Evolutionary conservation across 2,888 invertebrate genomes (phyloP).

Genomic region (Drosophila engyochracea): DNA sequence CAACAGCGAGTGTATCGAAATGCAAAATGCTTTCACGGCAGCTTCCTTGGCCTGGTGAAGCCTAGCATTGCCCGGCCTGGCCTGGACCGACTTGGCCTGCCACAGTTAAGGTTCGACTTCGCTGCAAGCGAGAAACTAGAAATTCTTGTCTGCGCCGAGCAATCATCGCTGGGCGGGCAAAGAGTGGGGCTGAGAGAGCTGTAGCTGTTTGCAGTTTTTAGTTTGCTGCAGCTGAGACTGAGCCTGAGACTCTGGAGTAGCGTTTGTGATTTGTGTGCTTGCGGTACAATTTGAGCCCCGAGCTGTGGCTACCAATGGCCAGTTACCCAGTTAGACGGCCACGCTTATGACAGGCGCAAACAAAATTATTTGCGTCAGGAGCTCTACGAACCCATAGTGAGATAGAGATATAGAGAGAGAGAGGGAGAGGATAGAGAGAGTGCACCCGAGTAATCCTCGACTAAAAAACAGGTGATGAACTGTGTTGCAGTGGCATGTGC

Average conservation of each 20-base stretch:
- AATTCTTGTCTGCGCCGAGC: constrained; percentile 71
- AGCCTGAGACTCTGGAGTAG: constrained; percentile 39
- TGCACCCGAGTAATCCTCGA: constrained; percentile 29
- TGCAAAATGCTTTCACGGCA: constrained; percentile 77
- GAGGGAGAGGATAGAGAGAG: not conserved
- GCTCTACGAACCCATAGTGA: not conserved
- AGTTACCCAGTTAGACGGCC: constrained; percentile 58
- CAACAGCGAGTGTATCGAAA: constrained; percentile 43
- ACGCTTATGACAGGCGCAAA: constrained; percentile 83
- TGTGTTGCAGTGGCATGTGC: constrained; percentile 47
- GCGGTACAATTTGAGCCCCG: constrained; percentile 79
- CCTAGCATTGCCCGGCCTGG: constrained; percentile 27
- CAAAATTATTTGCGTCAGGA: constrained; percentile 79
- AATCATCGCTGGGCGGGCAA: constrained; percentile 66
- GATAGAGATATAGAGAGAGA: not conserved
- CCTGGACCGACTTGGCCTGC: constrained; percentile 45
- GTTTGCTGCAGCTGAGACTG: constrained; percentile 15
- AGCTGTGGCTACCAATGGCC: constrained; percentile 78
- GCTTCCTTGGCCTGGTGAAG: constrained; percentile 49
- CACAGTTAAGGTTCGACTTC: constrained; percentile 65
- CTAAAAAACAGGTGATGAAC: constrained; percentile 67
- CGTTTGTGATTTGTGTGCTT: constrained; percentile 77
- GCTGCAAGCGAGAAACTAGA: constrained; percentile 62
- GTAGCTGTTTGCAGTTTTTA: constrained; percentile 7
- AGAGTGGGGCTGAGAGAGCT: not conserved